A percentile compares a stretch with the other conserved stretches of the same genome.
Conservation (phyloP, 2,888 invertebrate species). For the Agonopterix arenella region DNA sequence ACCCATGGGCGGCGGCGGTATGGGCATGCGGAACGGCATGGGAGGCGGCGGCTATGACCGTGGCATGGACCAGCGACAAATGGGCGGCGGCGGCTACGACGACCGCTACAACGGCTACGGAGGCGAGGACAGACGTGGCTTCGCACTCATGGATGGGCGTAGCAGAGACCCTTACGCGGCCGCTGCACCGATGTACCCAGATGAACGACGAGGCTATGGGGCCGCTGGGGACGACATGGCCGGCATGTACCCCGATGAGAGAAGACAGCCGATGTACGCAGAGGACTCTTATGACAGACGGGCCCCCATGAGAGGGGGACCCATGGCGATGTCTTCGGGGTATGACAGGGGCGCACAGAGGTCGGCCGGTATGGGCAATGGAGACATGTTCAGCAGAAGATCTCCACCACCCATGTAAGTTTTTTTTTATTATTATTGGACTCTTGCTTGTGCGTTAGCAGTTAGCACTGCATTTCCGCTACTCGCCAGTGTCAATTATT, state of each 20-base stretch:
- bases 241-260: constrained; percentile 34
- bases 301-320: constrained; percentile 42
- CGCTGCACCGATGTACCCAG: constrained; percentile 42
- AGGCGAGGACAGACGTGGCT: constrained; percentile 63
- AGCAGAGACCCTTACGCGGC: constrained; percentile 52
- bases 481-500: too few relatives aligned
- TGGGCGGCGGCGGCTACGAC: constrained; percentile 40
- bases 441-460: too few relatives aligned
- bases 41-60: constrained; percentile 48
- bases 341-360: constrained; percentile 52
- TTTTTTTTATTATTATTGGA: too few relatives aligned
- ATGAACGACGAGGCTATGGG: constrained; percentile 36
- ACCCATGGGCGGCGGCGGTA: constrained; percentile 73
- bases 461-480: too few relatives aligned
- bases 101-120: constrained; percentile 64
- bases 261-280: constrained; percentile 24
- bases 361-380: constrained; percentile 51
- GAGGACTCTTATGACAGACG: constrained; percentile 38
- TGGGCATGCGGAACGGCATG: constrained; percentile 42
- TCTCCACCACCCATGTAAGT: constrained; percentile 56
- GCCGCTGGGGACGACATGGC: constrained; percentile 18
- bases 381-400: constrained; percentile 70
- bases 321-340: constrained; percentile 36
- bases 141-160: constrained; percentile 57
- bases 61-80: constrained; percentile 39